A percentile compares a stretch with the other conserved stretches of the same genome.
Conservation (phyloP, 2,888 invertebrate genomes). For the Eudemis profundana region DNA sequence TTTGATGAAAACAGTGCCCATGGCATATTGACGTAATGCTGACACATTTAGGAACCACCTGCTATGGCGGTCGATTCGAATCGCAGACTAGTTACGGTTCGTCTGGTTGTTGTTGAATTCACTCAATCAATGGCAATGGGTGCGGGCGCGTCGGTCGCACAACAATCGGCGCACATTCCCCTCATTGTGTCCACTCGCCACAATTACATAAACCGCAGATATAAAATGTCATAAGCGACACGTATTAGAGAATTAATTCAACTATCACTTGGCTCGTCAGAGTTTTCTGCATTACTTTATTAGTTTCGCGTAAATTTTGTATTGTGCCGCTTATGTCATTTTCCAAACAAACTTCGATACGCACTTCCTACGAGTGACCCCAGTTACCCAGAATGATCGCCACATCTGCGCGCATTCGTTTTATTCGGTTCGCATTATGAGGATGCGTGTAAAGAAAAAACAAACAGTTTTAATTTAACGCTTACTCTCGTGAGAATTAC, state of each 20-base stretch:
- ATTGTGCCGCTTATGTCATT: slow-evolving; percentile 12
- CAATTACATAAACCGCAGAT: slow-evolving; percentile 67
- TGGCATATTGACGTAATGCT: slow-evolving; percentile 29
- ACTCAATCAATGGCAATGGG: slow-evolving; percentile 81
- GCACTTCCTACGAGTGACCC: slow-evolving; percentile 79
- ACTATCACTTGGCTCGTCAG: neutral
- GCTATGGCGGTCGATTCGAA: slow-evolving; percentile 43
- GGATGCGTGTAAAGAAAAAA: slow-evolving; percentile 60
- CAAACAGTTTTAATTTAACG: slow-evolving; percentile 57
- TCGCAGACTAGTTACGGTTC: slow-evolving; percentile 66
- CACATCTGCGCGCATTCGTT: slow-evolving; percentile 69
- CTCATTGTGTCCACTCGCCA: slow-evolving; percentile 81
- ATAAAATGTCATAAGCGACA: slow-evolving; percentile 47
- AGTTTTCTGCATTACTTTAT: neutral
- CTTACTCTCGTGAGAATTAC: slow-evolving; percentile 49
- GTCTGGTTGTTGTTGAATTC: slow-evolving; percentile 78
- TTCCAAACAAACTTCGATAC: slow-evolving; percentile 47
- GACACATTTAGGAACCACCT: slow-evolving; percentile 15
- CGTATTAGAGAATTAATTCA: neutral
- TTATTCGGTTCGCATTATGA: slow-evolving; percentile 59
- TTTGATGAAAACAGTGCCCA: slow-evolving; percentile 22
- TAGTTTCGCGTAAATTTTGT: neutral
- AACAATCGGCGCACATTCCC: slow-evolving; percentile 83
- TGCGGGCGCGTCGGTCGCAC: slow-evolving; percentile 83
- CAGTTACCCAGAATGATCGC: slow-evolving; percentile 58